Evolutionary conservation across 2,797 vertebrate genomes (phyloP).

Genomic region (Champsocephalus gunnari): DNA sequence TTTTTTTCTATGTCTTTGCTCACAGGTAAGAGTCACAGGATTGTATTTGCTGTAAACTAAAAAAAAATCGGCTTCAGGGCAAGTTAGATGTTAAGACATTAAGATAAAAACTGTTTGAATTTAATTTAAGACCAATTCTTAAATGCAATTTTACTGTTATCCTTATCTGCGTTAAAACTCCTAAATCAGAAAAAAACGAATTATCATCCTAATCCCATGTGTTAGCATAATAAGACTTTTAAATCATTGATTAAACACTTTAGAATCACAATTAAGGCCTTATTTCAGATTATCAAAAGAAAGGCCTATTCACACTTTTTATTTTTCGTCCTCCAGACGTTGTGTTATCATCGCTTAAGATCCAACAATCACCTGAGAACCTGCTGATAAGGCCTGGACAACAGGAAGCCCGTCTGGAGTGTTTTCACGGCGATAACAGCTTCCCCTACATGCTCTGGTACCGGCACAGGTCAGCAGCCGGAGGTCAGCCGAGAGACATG

Average conservation of each 20-base stretch:
- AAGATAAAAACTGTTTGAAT: no score
- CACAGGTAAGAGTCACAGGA: constrained; percentile 34
- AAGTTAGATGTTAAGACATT: no score
- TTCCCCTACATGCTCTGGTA: constrained; percentile 74
- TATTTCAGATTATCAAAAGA: background rate
- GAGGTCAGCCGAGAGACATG: constrained; percentile 29
- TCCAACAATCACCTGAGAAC: constrained; percentile 41
- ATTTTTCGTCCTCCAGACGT: constrained; percentile 17
- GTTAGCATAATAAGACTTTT: no score
- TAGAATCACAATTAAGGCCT: no score
- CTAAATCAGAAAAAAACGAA: no score
- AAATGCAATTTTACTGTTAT: no score
- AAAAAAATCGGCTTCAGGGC: no score
- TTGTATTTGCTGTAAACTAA: background rate
- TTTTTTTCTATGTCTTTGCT: constrained; percentile 17
- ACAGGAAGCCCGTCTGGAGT: constrained; percentile 28
- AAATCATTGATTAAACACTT: no score
- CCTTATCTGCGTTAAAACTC: no score
- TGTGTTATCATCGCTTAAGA: background rate
- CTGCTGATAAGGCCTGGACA: constrained; percentile 8
- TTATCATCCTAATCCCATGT: no score
- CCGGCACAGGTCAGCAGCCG: constrained; percentile 26
- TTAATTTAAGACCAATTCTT: no score
- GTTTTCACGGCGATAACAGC: constrained; percentile 60
- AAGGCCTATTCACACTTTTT: background rate